Conservation (phyloP, 2,797 vertebrate species). For the Fistularia tabacaria region DNA sequence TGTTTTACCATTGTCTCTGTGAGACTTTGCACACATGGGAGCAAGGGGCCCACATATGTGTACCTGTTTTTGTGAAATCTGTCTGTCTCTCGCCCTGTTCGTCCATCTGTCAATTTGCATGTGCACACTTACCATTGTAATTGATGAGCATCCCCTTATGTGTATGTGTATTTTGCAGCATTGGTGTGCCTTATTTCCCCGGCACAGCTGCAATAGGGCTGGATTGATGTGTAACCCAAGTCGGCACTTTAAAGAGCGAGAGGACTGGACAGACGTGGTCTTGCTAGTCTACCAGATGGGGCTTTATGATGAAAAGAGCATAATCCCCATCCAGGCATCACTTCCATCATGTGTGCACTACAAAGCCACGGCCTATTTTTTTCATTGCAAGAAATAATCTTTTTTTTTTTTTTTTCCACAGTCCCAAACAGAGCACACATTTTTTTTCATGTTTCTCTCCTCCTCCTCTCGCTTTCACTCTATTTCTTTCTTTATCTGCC, state of each 20-base stretch:
- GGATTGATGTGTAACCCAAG: constrained; percentile 98
- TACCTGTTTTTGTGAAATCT: constrained; percentile 10
- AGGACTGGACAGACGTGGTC: constrained; percentile 96
- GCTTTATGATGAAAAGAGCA: constrained; percentile 98
- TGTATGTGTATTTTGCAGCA: constrained; percentile 34
- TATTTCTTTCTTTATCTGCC: constrained; percentile 40
- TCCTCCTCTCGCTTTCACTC: constrained; percentile 17
- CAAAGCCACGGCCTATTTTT: constrained; percentile 86
- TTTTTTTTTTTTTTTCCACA: constrained; percentile 49
- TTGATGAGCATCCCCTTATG: constrained; percentile 46
- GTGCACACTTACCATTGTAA: constrained; percentile 25
- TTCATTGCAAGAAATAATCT: constrained; percentile 82
- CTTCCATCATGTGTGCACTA: constrained; percentile 91
- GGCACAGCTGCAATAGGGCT: constrained; percentile 93
- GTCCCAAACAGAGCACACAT: constrained; percentile 72
- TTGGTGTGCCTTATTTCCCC: constrained; percentile 59
- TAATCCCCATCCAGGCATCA: constrained; percentile 96
- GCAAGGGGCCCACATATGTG: constrained; percentile 3
- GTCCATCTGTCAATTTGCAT: constrained; percentile 55
- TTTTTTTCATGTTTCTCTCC: constrained; percentile 40
- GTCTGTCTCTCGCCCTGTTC: constrained; percentile 24
- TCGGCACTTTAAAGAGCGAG: constrained; percentile 94
- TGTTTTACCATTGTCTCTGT: constrained; percentile 69
- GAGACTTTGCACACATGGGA: constrained; percentile 31
- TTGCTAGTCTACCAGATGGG: constrained; percentile 93